Base-by-base conservation (phyloP, 2,113 vertebrate genomes). In the Oryzias celebensis region DNA sequence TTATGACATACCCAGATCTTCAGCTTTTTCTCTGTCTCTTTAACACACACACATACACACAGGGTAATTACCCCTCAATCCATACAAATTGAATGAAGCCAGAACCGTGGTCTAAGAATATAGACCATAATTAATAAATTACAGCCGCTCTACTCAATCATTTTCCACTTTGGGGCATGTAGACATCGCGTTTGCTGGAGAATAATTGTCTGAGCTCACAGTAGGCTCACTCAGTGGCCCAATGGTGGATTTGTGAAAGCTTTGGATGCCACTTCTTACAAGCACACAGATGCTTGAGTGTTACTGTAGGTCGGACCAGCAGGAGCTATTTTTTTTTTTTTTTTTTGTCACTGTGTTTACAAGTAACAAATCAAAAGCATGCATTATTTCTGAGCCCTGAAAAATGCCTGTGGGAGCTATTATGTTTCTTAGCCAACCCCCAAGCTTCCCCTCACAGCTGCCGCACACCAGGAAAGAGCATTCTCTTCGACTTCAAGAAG, bases 41-140 rank as follows among this genome's bases (percentile, higher is more conserved):
- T 31, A 49, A 70, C 56, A 73, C 71, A 70, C 65, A 71, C n/a
- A 73, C 67, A 79, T 52, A 63, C 62, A 58, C 76, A 66, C 67
- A 65, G 61, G 0, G 17, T 83, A 86, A 90, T 90, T 87, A 88
- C 81, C 56, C 49, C 81, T 83, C 81, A 77, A 87, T 88, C 86
- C 84, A 86, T 85, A 78, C 82, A 85, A 89, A 88, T 84, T 90
- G 87, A 89, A 90, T 88, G 81, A 89, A 86, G 83, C 84, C 79
- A 77, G 80, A 72, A 68, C 78, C 24, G 72, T 52, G 71, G 83
- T 87, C 80, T 89, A 80, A 86, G 83, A 88, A 87, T 87, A 87
- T 91, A 86, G 85, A 80, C 85, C 77, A 79, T 87, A 86, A 90
- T 89, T 88, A 90, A 89, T 90, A 89, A 90, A 91, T 90, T 85